Evolutionary conservation across 2,888 invertebrate species (phyloP), one percentile per base, ranked within the genome.

Genomic region (Cheiracanthium punctorium): DNA sequence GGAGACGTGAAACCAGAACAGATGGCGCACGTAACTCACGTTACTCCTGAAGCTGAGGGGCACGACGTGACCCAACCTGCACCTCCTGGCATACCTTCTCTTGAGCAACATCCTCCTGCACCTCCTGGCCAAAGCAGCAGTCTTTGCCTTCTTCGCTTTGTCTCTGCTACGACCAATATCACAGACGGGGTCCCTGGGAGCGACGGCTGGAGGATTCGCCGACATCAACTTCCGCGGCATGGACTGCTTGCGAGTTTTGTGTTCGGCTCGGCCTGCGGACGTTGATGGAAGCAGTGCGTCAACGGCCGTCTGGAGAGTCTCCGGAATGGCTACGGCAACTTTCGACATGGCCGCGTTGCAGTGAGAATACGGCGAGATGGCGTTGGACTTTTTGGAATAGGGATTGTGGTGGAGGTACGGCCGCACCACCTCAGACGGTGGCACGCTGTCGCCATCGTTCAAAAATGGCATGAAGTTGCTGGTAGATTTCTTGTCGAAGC

Each of bases 1-100:
- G 87, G 90, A 90, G 43, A 90, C 90, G 90, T 94, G 94, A 82
- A 92, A 92, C 93, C 93, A 94, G 29, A 92, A 90, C 67, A 91
- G 91, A 89, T 94, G 94, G 79, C 93, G 64, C 20, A 87, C 67
- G 20, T 64, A 87, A 37, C 52, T 87, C 8, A 72, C 33, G 30
- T 71, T 71, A 30, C 48, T 67, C 33, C 33, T 72, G 41, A 81
- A 87, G 12, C 2, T 14, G 12, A 81, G n/a, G 17, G 69, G 30
- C 14, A 65, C 32, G 0, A 32, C 48, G 30, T 87, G 79, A n/a
- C 70, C 52, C 33, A 72, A 30, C 1, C 29, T 29, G 58, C 86
- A 87, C 14, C 76, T 37, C 32, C 33, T 76, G 14, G 43, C 24
- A 12, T 69, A 33, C 7, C 12, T 10, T 67, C 43, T 67, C 30